Evolutionary conservation across 1,140 invertebrate genomes (phyloP).

Genomic region (Lordiphosa collinella): DNA sequence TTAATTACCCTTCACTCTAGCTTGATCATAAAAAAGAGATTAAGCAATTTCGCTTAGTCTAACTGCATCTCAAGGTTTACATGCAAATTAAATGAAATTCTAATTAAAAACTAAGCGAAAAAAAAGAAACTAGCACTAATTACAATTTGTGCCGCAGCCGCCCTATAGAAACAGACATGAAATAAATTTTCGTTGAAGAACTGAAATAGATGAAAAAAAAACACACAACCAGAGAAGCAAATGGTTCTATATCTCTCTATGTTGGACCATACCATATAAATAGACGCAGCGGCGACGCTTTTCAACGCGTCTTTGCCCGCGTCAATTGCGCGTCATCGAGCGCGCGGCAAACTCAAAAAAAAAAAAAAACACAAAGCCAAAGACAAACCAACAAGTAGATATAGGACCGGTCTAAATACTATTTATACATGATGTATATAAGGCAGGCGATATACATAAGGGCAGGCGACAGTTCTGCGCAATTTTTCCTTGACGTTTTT

Average conservation of each 20-base stretch:
- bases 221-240: constrained; percentile 18
- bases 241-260: constrained; percentile 39
- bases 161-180: constrained; percentile 48
- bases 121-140: constrained; percentile 63
- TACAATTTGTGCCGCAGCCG: constrained; percentile 59
- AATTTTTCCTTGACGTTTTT: constrained; percentile 62
- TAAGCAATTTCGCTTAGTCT: constrained; percentile 28
- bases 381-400: constrained; percentile 42
- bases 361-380: too few relatives aligned
- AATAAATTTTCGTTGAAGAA: constrained; percentile 52
- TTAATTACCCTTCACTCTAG: too few relatives aligned
- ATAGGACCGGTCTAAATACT: constrained; percentile 47
- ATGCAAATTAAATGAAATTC: constrained; percentile 49
- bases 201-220: constrained; percentile 64
- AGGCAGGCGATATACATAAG: constrained; percentile 44
- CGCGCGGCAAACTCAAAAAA: neutral
- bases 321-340: constrained; percentile 73
- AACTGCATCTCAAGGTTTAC: constrained; percentile 64
- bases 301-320: constrained; percentile 70
- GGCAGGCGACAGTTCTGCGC: constrained; percentile 73
- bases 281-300: constrained; percentile 58
- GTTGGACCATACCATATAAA: constrained; percentile 38
- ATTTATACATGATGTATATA: constrained; percentile 51
- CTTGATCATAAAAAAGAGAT: too few relatives aligned
- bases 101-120: constrained; percentile 44